Evolutionary conservation across 2,888 invertebrate genomes (phyloP).

Genomic region (Cantharis flavilabris): DNA sequence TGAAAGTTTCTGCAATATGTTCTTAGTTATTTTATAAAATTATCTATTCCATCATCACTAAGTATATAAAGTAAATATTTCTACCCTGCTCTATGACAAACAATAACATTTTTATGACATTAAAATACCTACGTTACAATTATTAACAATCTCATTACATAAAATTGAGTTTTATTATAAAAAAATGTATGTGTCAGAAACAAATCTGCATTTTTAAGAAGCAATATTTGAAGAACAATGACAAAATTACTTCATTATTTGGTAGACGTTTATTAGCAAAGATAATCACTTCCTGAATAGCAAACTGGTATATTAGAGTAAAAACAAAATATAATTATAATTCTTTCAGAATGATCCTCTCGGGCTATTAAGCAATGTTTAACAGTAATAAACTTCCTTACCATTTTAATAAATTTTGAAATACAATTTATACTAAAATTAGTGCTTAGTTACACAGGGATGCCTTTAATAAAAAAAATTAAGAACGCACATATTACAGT

Average conservation of each 20-base stretch:
- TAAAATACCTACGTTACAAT: too few relatives aligned
- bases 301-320: neutral
- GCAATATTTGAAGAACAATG: neutral
- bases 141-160: too few relatives aligned
- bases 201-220: neutral
- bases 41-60: too few relatives aligned
- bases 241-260: neutral
- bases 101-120: too few relatives aligned
- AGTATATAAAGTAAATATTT: too few relatives aligned
- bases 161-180: too few relatives aligned
- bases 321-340: neutral
- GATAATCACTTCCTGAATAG: neutral
- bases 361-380: neutral
- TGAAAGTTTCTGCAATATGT: too few relatives aligned
- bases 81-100: too few relatives aligned
- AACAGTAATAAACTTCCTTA: neutral
- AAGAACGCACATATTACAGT: slow-evolving; percentile 9
- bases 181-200: too few relatives aligned
- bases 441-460: neutral
- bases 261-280: neutral
- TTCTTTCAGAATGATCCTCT: neutral
- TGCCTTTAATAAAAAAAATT: neutral
- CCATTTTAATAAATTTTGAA: neutral
- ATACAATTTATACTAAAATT: neutral
- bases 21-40: too few relatives aligned